Percentiles rank a stretch among this genome's conserved stretches.
Conservation (phyloP, 1,140 invertebrate genomes). For the Drosophila dunni region DNA sequence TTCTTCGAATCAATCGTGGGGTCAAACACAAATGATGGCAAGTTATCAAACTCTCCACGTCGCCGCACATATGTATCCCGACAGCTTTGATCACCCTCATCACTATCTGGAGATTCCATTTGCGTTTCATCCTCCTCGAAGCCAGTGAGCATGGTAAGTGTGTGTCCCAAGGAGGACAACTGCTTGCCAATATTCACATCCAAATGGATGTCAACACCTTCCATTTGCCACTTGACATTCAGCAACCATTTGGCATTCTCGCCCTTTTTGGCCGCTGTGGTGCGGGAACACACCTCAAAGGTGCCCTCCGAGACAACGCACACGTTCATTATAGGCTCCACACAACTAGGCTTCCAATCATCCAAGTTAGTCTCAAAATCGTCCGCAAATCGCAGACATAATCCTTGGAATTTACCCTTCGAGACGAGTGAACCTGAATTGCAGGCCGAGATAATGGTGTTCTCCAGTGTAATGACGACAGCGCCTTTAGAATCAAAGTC, state of each 20-base stretch:
- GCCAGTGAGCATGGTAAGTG: conserved; percentile 96
- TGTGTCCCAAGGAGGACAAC: conserved; percentile 95
- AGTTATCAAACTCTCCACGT: conserved; percentile 87
- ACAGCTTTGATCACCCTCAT: conserved; percentile 88
- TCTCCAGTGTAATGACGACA: conserved; percentile 97
- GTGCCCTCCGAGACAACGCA: conserved; percentile 99
- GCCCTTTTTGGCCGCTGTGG: conserved; percentile 91
- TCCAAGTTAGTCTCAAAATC: conserved; percentile 98
- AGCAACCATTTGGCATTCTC: conserved; percentile 99
- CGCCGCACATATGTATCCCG: conserved; percentile 85
- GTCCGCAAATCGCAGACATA: conserved; percentile 97
- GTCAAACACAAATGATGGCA: conserved; percentile 95
- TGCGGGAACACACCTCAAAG: conserved; percentile 97
- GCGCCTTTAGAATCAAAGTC: conserved; percentile 94
- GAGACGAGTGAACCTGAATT: conserved; percentile 92
- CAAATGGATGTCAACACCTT: conserved; percentile 98
- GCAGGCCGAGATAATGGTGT: conserved; percentile 96
- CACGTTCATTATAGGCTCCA: conserved; percentile 95
- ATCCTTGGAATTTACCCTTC: conserved; percentile 92
- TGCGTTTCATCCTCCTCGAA: conserved; percentile 93
- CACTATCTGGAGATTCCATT: conserved; percentile 90
- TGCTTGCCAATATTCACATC: conserved; percentile 98
- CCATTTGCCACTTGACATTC: conserved; percentile 99
- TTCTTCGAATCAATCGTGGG: conserved; percentile 93
- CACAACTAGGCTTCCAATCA: conserved; percentile 97